These are phyloP conservation scores for Accipiter virgatus DNA, from an alignment of 2,113 vertebrate genomes.

Conservation along the genomic window DNA sequence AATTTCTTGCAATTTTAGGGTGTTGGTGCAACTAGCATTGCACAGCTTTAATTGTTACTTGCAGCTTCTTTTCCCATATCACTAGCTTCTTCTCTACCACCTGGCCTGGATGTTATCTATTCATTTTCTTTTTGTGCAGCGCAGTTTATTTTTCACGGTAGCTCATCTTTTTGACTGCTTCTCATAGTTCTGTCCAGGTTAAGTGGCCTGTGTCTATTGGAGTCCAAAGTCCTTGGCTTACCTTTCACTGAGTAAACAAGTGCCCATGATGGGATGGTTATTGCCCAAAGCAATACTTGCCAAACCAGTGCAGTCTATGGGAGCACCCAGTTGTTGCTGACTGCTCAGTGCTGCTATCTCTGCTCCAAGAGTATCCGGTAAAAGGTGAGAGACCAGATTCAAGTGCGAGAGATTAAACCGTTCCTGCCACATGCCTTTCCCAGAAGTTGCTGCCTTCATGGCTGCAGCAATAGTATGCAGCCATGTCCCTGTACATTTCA, in stretches of 20 bases:
- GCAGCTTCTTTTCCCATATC: neutral
- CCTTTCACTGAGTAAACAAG: neutral
- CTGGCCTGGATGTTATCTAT: neutral
- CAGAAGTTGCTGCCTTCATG: neutral
- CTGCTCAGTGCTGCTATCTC: neutral
- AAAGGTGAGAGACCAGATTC: neutral
- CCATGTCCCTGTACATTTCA: neutral
- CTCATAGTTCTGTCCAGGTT: neutral
- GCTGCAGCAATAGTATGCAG: neutral
- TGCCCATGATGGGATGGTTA: fast-evolving
- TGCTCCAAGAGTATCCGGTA: neutral
- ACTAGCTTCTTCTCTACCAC: neutral
- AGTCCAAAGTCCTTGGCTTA: neutral
- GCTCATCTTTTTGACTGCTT: neutral
- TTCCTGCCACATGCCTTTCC: neutral
- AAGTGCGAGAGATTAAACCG: neutral
- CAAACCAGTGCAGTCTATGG: neutral
- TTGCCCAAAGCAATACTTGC: neutral
- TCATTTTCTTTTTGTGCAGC: neutral
- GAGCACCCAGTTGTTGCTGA: neutral
- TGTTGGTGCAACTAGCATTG: neutral
- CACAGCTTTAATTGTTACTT: neutral
- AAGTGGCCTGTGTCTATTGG: neutral
- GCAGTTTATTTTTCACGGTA: fast-evolving
- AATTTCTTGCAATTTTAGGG: neutral